Base-by-base conservation (phyloP, 2,888 invertebrate species). In the Antheraea yamamai region DNA sequence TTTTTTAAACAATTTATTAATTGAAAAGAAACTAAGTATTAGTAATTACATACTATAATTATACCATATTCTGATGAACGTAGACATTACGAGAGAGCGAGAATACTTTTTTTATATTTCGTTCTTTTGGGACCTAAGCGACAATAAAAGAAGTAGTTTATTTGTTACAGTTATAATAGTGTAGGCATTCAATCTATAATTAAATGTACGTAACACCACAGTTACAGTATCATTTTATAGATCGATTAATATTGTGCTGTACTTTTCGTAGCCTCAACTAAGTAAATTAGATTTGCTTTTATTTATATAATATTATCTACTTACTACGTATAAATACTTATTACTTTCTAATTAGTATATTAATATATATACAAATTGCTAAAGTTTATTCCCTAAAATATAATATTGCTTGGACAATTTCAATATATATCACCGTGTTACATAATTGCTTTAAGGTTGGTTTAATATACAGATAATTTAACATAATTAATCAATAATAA, bases 271-370 rank as follows among this genome's bases (percentile, higher is more conserved):
- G 26, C 64, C 10, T 64, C 4, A 64, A 12, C 20, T 61, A 61
- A n/a, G 20, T n/a, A n/a, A 55, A 10, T 26, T 77, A 85, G 88
- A 89, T 89, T n/a, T 91, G 89, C 87, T 89, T 88, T 83, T 84
- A 81, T 84, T 87, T 82, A 77, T 76, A 79, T 30, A 30, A 30
- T 30, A 30, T 78, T 83, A 79, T n/a, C 20, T 79, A 78, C 78
- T 80, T 79, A 80, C 85, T 39, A 70, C n/a, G 8, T 70, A 70
- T 88, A 86, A 81, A 81, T 73, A 78, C 77, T 83, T 81, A 76
- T 75, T 75, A 70, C 14, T 73, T 61, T 73, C 26, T 73, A 26
- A 51, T 58, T 68, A 68, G 47, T 74, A 35, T 68, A 68, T 39
- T 64, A 72, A 39, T 39, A n/a, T 20, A 35, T 68, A 68, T 39